phyloP scores from a whole-genome alignment of 2,113 vertebrate species.

The Cyphomyrus plagiostoma region DNA sequence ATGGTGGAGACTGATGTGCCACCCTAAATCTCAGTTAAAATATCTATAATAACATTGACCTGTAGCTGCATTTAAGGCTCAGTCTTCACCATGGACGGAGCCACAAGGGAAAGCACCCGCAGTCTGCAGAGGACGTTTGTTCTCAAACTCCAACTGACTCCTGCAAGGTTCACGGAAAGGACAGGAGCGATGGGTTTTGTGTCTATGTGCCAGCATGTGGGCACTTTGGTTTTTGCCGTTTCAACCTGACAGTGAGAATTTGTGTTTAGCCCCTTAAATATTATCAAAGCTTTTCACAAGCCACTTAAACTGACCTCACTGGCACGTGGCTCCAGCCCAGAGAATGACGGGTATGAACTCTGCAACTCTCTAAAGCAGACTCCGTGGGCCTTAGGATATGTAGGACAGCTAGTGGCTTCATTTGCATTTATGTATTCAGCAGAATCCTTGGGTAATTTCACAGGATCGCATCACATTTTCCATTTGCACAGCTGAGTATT shows the following conservation, averaged over 20 bases:
- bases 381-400: not conserved
- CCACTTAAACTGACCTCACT: not conserved
- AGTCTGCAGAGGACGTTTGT: not conserved
- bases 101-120: not conserved
- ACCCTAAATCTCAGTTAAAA: not conserved
- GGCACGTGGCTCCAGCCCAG: not conserved
- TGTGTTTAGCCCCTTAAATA: not conserved
- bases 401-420: not conserved
- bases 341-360: not conserved
- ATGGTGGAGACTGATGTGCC: not conserved
- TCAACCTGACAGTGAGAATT: not conserved
- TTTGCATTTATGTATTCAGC: not conserved
- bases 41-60: not conserved
- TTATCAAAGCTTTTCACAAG: not conserved
- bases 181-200: not conserved
- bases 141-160: not conserved
- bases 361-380: no score
- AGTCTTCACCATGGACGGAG: not conserved
- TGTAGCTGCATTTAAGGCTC: not conserved
- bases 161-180: not conserved
- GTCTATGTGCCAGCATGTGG: not conserved
- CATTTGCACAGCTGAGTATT: not conserved
- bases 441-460: not conserved
- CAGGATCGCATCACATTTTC: not conserved
- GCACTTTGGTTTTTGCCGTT: not conserved